phyloP scores from a whole-genome alignment of 2,888 invertebrate genomes.

The Gnatocerus cornutus region DNA sequence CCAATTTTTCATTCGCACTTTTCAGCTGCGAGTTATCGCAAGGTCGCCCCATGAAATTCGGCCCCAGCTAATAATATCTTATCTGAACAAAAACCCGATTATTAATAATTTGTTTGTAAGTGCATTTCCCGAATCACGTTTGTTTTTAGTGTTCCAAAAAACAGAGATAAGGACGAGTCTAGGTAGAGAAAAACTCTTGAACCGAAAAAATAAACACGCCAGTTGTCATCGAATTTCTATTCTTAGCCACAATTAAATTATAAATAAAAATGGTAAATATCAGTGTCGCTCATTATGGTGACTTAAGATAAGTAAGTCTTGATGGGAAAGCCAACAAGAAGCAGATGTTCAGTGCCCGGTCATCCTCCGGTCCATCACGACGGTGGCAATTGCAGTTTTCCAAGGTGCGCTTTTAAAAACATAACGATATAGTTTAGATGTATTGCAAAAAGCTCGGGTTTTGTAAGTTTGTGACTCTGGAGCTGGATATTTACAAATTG shows the following conservation, averaged over 20 bases:
- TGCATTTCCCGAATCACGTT: constrained; percentile 41
- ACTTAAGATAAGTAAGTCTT: constrained; percentile 52
- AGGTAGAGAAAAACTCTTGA: constrained; percentile 5
- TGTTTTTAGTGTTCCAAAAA: constrained; percentile 44
- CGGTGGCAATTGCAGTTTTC: not conserved
- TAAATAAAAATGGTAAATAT: constrained; percentile 45
- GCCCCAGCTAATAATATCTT: constrained; percentile 11
- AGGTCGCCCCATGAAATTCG: constrained; percentile 14
- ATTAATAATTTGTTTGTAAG: constrained; percentile 37
- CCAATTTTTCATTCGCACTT: not conserved
- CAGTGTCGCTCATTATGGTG: constrained; percentile 48
- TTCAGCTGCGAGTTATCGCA: too few species aligned
- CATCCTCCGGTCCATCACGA: constrained; percentile 31
- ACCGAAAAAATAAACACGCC: constrained; percentile 1
- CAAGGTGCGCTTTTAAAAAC: not conserved
- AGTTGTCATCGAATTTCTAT: constrained; percentile 25
- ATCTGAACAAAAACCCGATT: constrained; percentile 12
- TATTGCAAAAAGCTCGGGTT: constrained; percentile 14
- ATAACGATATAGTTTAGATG: constrained; percentile 29
- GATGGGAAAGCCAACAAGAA: constrained; percentile 48
- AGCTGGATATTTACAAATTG: constrained; percentile 15
- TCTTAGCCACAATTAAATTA: constrained; percentile 42
- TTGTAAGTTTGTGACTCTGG: constrained; percentile 21
- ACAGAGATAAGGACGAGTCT: constrained; percentile 23
- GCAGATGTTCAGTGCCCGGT: constrained; percentile 43